Conservation (phyloP, 2,797 vertebrate species). For the Pangasius krempfi region DNA sequence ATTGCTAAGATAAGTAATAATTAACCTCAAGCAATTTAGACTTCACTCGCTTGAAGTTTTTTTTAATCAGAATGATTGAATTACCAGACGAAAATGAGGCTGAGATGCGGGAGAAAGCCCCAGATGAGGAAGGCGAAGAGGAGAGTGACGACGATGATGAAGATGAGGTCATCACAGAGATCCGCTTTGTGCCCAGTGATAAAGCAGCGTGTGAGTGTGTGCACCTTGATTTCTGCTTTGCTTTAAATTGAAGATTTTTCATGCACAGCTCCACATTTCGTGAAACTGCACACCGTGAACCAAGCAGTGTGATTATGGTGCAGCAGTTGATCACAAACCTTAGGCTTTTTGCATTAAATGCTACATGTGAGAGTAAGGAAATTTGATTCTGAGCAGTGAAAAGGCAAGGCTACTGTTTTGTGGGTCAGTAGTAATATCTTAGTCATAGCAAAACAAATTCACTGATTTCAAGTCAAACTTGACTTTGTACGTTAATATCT, state of each 20-base stretch:
- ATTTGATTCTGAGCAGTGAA: not conserved
- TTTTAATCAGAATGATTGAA: not conserved
- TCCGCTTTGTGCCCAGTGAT: conserved; percentile 92
- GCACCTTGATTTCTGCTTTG: not conserved
- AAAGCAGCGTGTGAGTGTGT: conserved; percentile 83
- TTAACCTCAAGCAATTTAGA: not conserved
- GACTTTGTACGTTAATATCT: not conserved
- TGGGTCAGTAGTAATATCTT: not conserved
- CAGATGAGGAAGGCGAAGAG: conserved; percentile 72
- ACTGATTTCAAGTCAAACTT: not conserved
- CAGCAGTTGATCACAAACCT: not conserved
- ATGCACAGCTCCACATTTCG: not conserved
- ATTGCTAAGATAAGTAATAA: not conserved
- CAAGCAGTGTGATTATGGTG: not conserved
- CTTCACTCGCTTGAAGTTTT: not conserved
- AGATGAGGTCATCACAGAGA: conserved; percentile 86
- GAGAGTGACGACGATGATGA: conserved; percentile 73
- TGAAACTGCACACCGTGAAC: not conserved
- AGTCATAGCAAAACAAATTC: not conserved
- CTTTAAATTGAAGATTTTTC: not conserved
- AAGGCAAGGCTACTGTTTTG: not conserved
- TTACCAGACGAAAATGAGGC: conserved; percentile 79
- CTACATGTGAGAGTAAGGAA: not conserved
- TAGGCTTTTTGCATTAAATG: not conserved
- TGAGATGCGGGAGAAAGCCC: conserved; percentile 71